These are phyloP conservation scores for Cyrtonyx montezumae DNA, from an alignment of 2,113 vertebrate species.

Conservation along the genomic window DNA sequence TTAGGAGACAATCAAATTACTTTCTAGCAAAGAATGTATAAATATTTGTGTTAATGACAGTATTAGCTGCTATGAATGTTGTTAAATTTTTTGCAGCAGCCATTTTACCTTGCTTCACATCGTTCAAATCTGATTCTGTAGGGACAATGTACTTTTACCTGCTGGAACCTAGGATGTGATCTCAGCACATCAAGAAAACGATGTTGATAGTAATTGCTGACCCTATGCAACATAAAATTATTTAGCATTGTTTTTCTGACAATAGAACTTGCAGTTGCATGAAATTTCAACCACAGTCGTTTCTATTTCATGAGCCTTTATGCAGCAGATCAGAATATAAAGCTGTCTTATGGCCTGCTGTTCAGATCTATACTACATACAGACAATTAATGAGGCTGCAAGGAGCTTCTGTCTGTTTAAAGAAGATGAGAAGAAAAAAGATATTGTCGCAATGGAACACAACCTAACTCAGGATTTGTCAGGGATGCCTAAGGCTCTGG, in stretches of 20 bases:
- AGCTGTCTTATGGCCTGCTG: not conserved
- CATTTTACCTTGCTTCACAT: not conserved
- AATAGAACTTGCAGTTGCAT: not conserved
- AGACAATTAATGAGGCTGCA: conserved; percentile 50
- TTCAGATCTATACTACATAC: not conserved
- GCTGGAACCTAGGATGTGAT: conserved; percentile 3
- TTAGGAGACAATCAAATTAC: conserved; percentile 2
- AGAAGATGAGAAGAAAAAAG: conserved; percentile 26
- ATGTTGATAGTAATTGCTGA: conserved; percentile 11
- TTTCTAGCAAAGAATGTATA: conserved; percentile 19
- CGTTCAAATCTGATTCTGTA: not conserved
- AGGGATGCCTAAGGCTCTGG: not conserved
- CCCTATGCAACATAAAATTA: conserved; percentile 23
- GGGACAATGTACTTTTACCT: not conserved
- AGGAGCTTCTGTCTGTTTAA: conserved; percentile 24
- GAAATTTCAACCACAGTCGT: not conserved
- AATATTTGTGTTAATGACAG: conserved; percentile 39
- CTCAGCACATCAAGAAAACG: not conserved
- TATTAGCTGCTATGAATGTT: not conserved
- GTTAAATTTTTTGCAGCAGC: not conserved
- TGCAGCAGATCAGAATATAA: not conserved
- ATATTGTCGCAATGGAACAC: not conserved
- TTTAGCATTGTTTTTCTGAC: not conserved
- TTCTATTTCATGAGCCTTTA: not conserved
- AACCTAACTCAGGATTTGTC: not conserved